Evolutionary conservation across 2,888 invertebrate species (phyloP).

Genomic region (Ophion costatus): DNA sequence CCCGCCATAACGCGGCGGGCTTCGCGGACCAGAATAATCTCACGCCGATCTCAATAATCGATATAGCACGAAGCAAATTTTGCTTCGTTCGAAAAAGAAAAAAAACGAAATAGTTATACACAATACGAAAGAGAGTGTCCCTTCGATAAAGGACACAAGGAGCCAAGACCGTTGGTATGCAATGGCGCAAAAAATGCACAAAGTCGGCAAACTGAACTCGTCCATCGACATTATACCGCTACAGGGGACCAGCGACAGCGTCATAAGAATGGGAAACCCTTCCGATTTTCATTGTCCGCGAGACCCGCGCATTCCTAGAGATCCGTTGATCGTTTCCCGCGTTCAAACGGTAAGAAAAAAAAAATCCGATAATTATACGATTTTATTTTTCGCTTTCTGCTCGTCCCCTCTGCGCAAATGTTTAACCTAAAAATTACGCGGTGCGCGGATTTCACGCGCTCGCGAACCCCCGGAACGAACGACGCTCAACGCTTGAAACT

Average conservation of each 20-base stretch:
- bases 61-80: constrained; percentile 4
- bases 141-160: not conserved
- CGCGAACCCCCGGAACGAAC: not conserved
- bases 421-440: constrained; percentile 10
- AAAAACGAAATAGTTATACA: not conserved
- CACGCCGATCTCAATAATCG: not conserved
- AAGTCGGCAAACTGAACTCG: constrained; percentile 78
- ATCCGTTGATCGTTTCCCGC: constrained; percentile 84
- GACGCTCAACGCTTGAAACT: not conserved
- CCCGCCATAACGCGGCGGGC: not conserved
- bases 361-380: not conserved
- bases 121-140: not conserved
- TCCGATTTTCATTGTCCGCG: constrained; percentile 40
- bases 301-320: constrained; percentile 74
- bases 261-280: constrained; percentile 65
- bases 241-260: constrained; percentile 78
- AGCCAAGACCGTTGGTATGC: not conserved
- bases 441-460: not conserved
- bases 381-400: not conserved
- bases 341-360: constrained; percentile 83
- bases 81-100: constrained; percentile 1
- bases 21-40: not conserved
- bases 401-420: not conserved
- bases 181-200: constrained; percentile 73
- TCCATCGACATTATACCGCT: constrained; percentile 82